A percentile compares a stretch with the other conserved stretches of the same genome.
phyloP scores from a whole-genome alignment of 2,888 invertebrate genomes.

The Drosophila robusta region DNA sequence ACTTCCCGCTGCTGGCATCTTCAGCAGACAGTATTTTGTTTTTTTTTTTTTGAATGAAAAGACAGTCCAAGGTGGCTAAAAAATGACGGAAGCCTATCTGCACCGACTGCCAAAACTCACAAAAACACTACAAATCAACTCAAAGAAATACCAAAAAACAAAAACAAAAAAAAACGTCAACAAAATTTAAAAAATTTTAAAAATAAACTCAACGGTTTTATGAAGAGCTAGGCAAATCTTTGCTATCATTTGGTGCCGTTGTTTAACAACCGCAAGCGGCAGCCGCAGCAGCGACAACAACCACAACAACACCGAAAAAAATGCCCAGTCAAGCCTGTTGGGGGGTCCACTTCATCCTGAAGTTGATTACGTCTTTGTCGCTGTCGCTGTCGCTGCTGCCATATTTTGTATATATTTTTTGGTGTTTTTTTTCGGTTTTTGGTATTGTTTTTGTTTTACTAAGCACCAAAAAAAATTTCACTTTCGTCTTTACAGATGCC shows the following conservation, averaged over 20 bases:
- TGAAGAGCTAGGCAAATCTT: conserved; percentile 70
- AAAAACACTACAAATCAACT: conserved; percentile 39
- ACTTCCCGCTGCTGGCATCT: conserved; percentile 38
- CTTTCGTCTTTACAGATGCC: conserved; percentile 69
- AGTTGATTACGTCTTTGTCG: conserved; percentile 77
- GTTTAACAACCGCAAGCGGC: conserved; percentile 51
- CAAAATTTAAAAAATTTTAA: conserved; percentile 21
- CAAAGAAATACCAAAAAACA: conserved; percentile 31
- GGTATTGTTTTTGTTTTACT: conserved; percentile 31
- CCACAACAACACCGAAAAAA: conserved; percentile 21
- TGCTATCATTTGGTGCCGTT: conserved; percentile 58
- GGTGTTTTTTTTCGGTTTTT: conserved; percentile 10
- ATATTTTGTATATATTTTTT: conserved; percentile 41
- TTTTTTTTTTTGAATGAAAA: conserved; percentile 13
- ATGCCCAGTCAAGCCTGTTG: conserved; percentile 75
- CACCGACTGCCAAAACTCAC: conserved; percentile 30
- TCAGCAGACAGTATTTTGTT: conserved; percentile 17
- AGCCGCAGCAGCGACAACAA: conserved; percentile 8
- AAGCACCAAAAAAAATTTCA: conserved; percentile 63
- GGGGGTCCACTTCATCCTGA: conserved; percentile 74
- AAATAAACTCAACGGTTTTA: conserved; percentile 29
- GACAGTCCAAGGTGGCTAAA: conserved; percentile 41
- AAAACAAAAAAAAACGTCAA: conserved; percentile 26
- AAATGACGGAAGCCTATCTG: conserved; percentile 55
- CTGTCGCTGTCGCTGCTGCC: conserved; percentile 38